Evolutionary conservation across 2,888 invertebrate genomes (phyloP), one percentile per base, ranked within the genome.

Genomic region (Drosophila algonquin): DNA sequence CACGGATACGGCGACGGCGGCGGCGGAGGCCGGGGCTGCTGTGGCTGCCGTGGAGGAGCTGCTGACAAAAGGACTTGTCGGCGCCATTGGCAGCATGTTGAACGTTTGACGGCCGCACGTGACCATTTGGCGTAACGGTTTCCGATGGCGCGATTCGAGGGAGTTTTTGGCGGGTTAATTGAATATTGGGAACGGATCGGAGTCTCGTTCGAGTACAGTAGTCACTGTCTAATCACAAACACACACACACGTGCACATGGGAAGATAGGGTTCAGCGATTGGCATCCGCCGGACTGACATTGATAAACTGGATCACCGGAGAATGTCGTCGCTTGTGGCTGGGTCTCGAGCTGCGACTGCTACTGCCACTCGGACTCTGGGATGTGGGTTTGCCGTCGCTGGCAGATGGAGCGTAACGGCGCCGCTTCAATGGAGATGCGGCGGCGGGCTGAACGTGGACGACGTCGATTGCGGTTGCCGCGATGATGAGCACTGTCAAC

Each of bases 81-180:
- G 97, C 95, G 97, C 97, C 94, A 97, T 95, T 94, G 97, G 97
- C 97, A 97, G 97, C 97, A 97, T 97, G 73, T 90, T 92, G 86
- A 91, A 90, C 79, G 90, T 89, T 88, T 91, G 92, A 75, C 91
- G 91, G 69, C 90, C 90, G 89, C 91, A 92, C 91, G 91, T 92
- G 90, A 92, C 91, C 92, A 92, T 92, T 91, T 90, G 88, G 90
- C 81, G 75, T 77, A 75, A 56, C 64, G 45, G 57, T 67, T 40
- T 48, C 48, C 57, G 48, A 48, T 40, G n/a, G 44, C 56, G 6
- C 27, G 63, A 59, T 45, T 61, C 58, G 58, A 73, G 55, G 71
- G 54, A 54, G 59, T 55, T 32, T 27, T 48, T 73, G 10, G 56
- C 50, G 73, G 60, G 65, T 69, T 79, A 75, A 84, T 84, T 73